Evolutionary conservation across 1,140 invertebrate species (phyloP), one percentile per base, ranked within the genome.

Genomic region (Charaxes varanes): DNA sequence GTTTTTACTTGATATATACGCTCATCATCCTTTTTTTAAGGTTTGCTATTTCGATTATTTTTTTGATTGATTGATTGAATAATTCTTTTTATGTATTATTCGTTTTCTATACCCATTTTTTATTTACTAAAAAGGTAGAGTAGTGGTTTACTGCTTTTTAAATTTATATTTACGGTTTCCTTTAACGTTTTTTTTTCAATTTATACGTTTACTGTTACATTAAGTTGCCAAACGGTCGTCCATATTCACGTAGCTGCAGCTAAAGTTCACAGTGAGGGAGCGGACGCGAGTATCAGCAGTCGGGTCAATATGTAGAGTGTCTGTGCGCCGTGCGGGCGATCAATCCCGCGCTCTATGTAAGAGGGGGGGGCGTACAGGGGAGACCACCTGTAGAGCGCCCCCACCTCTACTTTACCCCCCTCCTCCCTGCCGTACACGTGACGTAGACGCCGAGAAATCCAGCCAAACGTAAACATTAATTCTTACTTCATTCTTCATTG

Each of bases 391-490:
- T 81, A 52, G 76, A 57, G 73, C 48, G 40, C 24, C 51, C 51
- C 41, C 44, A 21, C 44, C 51, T n/a, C n/a, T n/a, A n/a, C n/a
- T n/a, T n/a, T n/a, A n/a, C n/a, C 41, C 27, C 48, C 58, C 43
- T 32, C 38, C 40, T 30, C 48, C 59, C 43, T 33, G 34, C 54
- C 35, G 55, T 64, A 74, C 74, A 82, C 78, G 74, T 79, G 78
- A 79, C 74, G 77, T 71, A 64, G 69, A 66, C 67, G 64, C 56
- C 42, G 67, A 77, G 72, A 73, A 73, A 73, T 72, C 73, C 71
- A 71, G 69, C 74, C 73, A 79, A 81, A 82, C 74, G 74, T 82
- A 82, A 82, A 82, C 78, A 82, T 78, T 68, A 78, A 80, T 82
- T 78, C 78, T 77, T 74, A 74, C 62, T 73, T 74, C 76, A 72